Base-by-base conservation (phyloP, 2,113 vertebrate genomes). In the Chauna torquata region DNA sequence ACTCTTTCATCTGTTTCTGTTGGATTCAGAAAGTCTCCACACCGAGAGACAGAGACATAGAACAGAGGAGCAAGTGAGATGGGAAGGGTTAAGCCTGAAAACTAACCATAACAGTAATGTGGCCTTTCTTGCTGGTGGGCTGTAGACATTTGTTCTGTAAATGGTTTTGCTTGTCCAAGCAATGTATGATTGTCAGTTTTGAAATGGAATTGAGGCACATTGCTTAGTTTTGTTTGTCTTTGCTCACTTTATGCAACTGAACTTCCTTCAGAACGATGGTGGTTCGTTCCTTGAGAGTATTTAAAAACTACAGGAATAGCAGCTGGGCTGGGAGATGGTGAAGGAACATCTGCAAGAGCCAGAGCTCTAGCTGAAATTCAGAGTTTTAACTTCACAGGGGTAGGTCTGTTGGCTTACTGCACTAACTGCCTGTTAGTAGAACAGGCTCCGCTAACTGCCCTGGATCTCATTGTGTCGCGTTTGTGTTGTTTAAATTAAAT, bases 191-290 rank as follows among this genome's bases (percentile, higher is more conserved):
- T 80, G 50, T 45, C 78, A 78, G 68, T 80, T 95, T 81, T 94
- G 50, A 90, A 94, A 59, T 64, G 14, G 49, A 82, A 84, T 32
- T 44, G 62, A 80, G 90, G 59, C 59, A 28, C 32, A 2, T 49
- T 74, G 27, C n/a, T 70, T 71, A 42, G 30, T n/a, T 80, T 72
- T 91, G 64, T 57, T 96, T 90, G 57, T n/a, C 87, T 92, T 94
- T 91, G 52, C 70, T 82, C 45, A n/a, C 27, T 86, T 76, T 74
- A 34, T 79, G 49, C 34, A 55, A 59, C 40, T 58, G n/a, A 74
- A 65, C 16, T 84, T 89, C 57, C 61, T 89, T 94, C 25, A 62
- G 76, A 74, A 81, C 27, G 59, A 44, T 3, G 4, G 1, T 38
- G 24, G 36, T 49, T 89, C 22, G 36, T 49, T 89, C 22, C 40